Evolutionary conservation across 1,140 invertebrate genomes (phyloP), one percentile per base, ranked within the genome.

Genomic region (Lordiphosa stackelbergi): DNA sequence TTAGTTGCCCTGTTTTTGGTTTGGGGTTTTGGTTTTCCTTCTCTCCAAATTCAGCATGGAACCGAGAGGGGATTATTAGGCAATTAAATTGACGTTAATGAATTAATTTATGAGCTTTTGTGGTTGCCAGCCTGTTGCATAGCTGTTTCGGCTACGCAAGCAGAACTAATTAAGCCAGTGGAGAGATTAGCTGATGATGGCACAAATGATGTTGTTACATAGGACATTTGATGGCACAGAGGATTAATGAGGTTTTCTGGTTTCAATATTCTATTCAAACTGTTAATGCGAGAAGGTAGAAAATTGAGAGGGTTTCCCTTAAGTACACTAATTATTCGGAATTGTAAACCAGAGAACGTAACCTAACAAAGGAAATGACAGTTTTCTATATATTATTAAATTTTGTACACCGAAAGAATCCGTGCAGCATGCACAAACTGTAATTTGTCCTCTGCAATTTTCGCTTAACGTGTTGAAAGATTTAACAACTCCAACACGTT

Each of bases 71-170:
- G 70, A 66, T 79, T 81, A 81, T 81, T 70, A 53, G 75, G 68
- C 71, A 66, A 75, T 79, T 69, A 74, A 81, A 79, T 70, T 81
- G 75, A 81, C 75, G 75, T 70, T 81, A 79, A 79, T 79, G 75
- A 74, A 79, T 74, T 79, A 66, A 79, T 79, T 79, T 81, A 81
- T 81, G 75, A 79, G 74, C 70, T 74, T 60, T 59, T 70, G 72
- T 55, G 65, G 65, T 28, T 37, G 40, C 28, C 31, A 19, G 62
- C 75, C 56, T 74, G 75, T 78, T 73, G 73, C 70, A 70, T 41
- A 41, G 45, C 19, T 58, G 22, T 24, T 24, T 24, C 22, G 22
- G 22, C 13, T 38, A 11, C 11, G 22, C 28, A 40, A 52, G 11
- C 48, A 22, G 35, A 12, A 28, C 46, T 73, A 78, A 81, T 78